Evolutionary conservation across 2,888 invertebrate species (phyloP), one percentile per base, ranked within the genome.

Genomic region (Microdon myrmicae): DNA sequence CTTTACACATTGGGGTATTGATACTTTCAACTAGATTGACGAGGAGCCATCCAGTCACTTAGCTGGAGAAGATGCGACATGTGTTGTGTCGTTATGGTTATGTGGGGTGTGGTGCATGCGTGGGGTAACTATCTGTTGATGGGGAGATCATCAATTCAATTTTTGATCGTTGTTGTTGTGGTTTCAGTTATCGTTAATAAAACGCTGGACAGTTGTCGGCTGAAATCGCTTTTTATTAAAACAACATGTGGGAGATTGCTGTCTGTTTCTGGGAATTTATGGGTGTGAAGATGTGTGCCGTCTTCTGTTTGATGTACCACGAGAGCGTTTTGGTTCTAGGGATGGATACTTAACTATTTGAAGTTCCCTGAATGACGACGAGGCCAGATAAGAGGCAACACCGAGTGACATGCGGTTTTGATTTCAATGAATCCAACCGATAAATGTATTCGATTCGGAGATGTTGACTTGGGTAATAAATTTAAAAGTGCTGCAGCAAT

Each of bases 1-100:
- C 64, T 58, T 64, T 58, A 47, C 56, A 58, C 58, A 48, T 48
- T n/a, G n/a, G n/a, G 55, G 41, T 48, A 47, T 32, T 19, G 26
- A 16, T 25, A 41, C n/a, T n/a, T n/a, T n/a, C n/a, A n/a, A n/a
- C n/a, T n/a, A n/a, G n/a, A n/a, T n/a, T n/a, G n/a, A n/a, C n/a
- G n/a, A n/a, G n/a, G n/a, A n/a, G n/a, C n/a, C n/a, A 56, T 51
- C 22, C 56, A 56, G 61, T 45, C 56, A 45, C 41, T 44, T 55
- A 61, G 29, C 31, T 31, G 12, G 49, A 55, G 39, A 23, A 43
- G 16, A 26, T 9, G 23, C 23, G 35, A 26, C 41, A 37, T 48
- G 25, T 49, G 41, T 25, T 8, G n/a, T 16, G 19, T 7, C 17
- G 1, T 7, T n/a, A n/a, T n/a, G n/a, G n/a, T n/a, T 14, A 10